Percentiles rank a stretch among this genome's conserved stretches.
These are phyloP conservation scores for Coracopsis vasa DNA, from an alignment of 2,113 vertebrate species.

Conservation along the genomic window DNA sequence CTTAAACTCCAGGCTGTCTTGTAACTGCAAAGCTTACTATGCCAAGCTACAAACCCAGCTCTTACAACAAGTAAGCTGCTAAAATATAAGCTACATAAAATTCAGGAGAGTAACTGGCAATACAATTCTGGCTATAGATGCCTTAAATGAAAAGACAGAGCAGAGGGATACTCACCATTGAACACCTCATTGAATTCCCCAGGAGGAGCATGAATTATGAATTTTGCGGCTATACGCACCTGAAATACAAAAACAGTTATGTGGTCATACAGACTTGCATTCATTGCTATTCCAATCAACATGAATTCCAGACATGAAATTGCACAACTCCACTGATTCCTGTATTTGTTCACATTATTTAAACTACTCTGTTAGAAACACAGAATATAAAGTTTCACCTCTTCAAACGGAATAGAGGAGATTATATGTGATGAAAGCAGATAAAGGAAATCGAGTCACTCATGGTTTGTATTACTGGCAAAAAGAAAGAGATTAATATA, in stretches of 20 bases:
- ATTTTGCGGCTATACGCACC: constrained; percentile 95
- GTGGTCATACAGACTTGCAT: background rate
- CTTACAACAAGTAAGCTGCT: background rate
- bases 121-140: background rate
- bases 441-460: background rate
- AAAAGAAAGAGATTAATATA: background rate
- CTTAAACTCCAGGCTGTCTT: background rate
- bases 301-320: background rate
- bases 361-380: background rate
- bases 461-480: background rate
- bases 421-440: background rate
- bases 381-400: background rate
- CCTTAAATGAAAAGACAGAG: background rate
- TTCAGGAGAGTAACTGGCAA: background rate
- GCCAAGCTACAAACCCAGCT: background rate
- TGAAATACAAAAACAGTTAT: constrained; percentile 69
- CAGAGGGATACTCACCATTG: constrained; percentile 84
- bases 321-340: background rate
- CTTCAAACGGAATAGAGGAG: background rate
- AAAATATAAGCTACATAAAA: background rate
- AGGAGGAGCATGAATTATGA: constrained; percentile 94
- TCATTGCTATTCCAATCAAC: background rate
- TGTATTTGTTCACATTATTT: background rate
- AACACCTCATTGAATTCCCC: constrained; percentile 98
- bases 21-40: background rate